Conservation (phyloP, 1,140 invertebrate species). For the Plectrocnemia conspersa region DNA sequence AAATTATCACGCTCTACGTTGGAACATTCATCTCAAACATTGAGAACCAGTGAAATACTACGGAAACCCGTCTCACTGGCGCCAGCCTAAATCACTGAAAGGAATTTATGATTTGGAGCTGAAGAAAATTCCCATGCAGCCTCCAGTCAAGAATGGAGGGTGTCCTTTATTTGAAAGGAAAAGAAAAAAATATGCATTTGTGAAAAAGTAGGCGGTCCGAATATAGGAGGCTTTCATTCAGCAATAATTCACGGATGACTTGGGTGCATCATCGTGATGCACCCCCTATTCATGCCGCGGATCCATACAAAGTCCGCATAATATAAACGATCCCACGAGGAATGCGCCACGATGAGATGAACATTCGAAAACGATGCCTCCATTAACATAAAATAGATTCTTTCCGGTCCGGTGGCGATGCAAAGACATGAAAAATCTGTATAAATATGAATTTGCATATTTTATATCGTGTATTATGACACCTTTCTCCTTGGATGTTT, state of each 20-base stretch:
- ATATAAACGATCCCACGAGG: too few species aligned
- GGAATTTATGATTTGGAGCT: constrained; percentile 26
- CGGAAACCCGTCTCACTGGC: constrained; percentile 24
- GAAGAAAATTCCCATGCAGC: constrained; percentile 27
- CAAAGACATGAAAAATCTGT: too few species aligned
- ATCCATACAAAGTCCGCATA: too few species aligned
- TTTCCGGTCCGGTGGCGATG: too few species aligned
- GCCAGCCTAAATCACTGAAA: constrained; percentile 22
- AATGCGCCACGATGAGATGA: constrained; percentile 2
- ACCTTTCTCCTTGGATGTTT: too few species aligned
- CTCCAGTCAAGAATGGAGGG: constrained; percentile 10
- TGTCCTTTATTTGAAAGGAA: constrained; percentile 18
- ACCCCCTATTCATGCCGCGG: too few species aligned
- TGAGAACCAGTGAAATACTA: constrained; percentile 9
- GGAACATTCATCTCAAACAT: background rate
- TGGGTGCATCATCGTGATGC: constrained; percentile 1
- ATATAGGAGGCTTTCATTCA: constrained; percentile 17
- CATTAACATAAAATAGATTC: too few species aligned
- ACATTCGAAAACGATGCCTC: too few species aligned
- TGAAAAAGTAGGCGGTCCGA: constrained; percentile 23
- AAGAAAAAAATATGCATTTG: too few species aligned
- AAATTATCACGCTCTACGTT: too few species aligned
- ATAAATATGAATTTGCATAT: too few species aligned
- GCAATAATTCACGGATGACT: constrained; percentile 29
- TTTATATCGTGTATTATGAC: too few species aligned